Evolutionary conservation across 2,888 invertebrate species (phyloP).

Genomic region (Stenodera caucasica): DNA sequence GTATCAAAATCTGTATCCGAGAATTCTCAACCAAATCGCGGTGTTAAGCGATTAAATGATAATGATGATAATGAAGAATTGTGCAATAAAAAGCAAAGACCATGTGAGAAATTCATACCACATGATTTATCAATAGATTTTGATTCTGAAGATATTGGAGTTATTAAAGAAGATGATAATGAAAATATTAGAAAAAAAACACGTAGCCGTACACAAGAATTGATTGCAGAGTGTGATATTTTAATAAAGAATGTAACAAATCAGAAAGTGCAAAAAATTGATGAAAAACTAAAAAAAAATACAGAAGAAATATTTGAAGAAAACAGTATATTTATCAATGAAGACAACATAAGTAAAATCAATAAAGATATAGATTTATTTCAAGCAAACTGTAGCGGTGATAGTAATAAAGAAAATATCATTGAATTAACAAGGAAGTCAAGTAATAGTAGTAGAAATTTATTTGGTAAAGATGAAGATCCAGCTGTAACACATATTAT

Average conservation of each 20-base stretch:
- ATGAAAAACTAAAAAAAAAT: slow-evolving; percentile 22
- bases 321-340: slow-evolving; percentile 19
- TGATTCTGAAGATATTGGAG: slow-evolving; percentile 30
- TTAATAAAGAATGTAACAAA: slow-evolving; percentile 24
- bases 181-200: slow-evolving; percentile 34
- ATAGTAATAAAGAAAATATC: slow-evolving; percentile 12
- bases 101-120: slow-evolving; percentile 39
- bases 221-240: slow-evolving; percentile 27
- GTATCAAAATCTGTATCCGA: neutral
- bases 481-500: slow-evolving; percentile 6
- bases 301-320: slow-evolving; percentile 27
- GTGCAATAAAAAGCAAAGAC: slow-evolving; percentile 25
- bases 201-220: slow-evolving; percentile 18
- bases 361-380: slow-evolving; percentile 16
- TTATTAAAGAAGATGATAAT: slow-evolving; percentile 17
- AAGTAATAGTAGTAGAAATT: neutral
- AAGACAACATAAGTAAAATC: slow-evolving; percentile 20
- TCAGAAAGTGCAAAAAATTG: slow-evolving; percentile 19
- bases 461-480: slow-evolving; percentile 8
- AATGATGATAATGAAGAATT: slow-evolving; percentile 19
- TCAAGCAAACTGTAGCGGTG: slow-evolving; percentile 13
- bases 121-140: slow-evolving; percentile 45
- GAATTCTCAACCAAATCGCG: neutral
- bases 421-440: neutral
- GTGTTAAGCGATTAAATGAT: neutral